Evolutionary conservation across 2,113 vertebrate species (phyloP).

Genomic region (Promerops cafer): DNA sequence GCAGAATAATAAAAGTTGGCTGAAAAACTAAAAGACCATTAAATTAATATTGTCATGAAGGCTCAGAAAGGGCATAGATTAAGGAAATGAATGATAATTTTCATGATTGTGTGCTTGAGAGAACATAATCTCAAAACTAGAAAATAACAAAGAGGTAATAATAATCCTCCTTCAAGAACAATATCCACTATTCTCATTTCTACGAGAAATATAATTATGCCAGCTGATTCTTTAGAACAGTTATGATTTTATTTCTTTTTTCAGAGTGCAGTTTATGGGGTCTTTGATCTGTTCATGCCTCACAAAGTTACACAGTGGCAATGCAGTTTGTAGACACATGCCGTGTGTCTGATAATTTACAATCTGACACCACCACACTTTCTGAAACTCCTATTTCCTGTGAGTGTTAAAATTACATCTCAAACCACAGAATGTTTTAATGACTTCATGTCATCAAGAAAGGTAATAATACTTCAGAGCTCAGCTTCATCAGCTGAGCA

Average conservation of each 20-base stretch:
- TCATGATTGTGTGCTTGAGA: not conserved
- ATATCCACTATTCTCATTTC: not conserved
- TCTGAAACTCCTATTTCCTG: conserved; percentile 1
- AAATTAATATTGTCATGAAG: not conserved
- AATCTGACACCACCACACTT: not conserved
- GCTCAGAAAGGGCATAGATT: not conserved
- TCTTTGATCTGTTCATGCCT: not conserved
- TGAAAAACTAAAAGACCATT: not conserved
- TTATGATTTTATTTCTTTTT: not conserved
- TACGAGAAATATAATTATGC: not conserved
- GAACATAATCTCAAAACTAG: not conserved
- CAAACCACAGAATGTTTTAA: conserved; percentile 4
- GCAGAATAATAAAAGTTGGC: not conserved
- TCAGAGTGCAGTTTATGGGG: not conserved
- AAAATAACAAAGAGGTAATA: not conserved
- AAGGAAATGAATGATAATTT: not conserved
- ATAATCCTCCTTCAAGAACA: not conserved
- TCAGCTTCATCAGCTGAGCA: not conserved
- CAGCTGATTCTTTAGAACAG: not conserved
- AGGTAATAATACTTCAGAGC: not conserved
- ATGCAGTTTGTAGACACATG: not conserved
- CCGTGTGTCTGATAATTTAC: not conserved
- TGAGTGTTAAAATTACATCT: conserved; percentile 25
- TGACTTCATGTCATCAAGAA: conserved; percentile 18
- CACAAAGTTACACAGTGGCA: not conserved